phyloP scores from a whole-genome alignment of 2,797 vertebrate genomes.

The Gallinago stenura region DNA sequence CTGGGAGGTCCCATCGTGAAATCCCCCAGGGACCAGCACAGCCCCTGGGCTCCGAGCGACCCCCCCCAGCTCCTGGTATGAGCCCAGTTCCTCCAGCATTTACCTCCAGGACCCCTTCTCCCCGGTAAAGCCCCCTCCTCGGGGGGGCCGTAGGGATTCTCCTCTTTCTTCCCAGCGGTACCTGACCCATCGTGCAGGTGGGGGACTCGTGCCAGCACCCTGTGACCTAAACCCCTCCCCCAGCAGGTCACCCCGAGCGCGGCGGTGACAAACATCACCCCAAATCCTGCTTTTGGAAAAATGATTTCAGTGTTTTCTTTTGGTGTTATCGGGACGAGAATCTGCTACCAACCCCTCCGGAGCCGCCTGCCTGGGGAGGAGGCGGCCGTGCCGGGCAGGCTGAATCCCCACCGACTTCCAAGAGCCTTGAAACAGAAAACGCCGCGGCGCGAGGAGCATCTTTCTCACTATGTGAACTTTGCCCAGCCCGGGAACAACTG shows the following conservation, averaged over 20 bases:
- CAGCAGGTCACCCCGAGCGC: background rate
- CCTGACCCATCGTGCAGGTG: accelerated
- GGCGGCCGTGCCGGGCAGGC: accelerated
- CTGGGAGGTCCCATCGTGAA: accelerated
- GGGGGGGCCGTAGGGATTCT: accelerated
- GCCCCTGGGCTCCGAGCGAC: accelerated
- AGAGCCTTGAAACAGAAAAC: background rate
- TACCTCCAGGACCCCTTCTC: background rate
- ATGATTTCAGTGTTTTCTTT: background rate
- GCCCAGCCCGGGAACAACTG: background rate
- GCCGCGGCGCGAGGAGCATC: accelerated
- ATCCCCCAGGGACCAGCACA: background rate
- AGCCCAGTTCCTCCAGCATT: accelerated
- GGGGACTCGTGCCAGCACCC: background rate
- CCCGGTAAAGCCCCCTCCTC: background rate
- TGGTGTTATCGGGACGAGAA: background rate
- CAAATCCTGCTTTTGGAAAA: background rate
- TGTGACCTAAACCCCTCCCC: background rate
- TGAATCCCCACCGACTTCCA: background rate
- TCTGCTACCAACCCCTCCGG: accelerated
- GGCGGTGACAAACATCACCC: accelerated
- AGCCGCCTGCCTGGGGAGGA: background rate
- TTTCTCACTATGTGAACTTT: constrained; percentile 25
- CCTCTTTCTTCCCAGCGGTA: background rate
- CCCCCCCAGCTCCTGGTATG: accelerated